phyloP scores from a whole-genome alignment of 1,140 invertebrate genomes.

The Trachymyrmex cornetzi region DNA sequence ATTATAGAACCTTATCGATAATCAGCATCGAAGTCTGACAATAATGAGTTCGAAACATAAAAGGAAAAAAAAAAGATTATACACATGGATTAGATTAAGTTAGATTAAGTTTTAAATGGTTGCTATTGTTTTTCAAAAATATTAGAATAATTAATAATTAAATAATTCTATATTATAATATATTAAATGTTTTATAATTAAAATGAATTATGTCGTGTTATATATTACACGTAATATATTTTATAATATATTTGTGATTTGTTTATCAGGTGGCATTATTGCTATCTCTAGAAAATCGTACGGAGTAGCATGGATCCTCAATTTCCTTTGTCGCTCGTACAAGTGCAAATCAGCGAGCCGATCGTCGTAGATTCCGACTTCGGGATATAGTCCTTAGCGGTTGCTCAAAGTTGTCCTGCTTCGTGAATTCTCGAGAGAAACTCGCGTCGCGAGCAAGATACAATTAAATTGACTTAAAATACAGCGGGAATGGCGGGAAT shows the following conservation, averaged over 20 bases:
- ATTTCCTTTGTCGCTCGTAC: slow-evolving; percentile 11
- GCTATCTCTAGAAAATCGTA: neutral
- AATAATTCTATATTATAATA: neutral
- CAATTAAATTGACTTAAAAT: slow-evolving; percentile 58
- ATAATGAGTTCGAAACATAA: slow-evolving; percentile 28
- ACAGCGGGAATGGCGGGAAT: slow-evolving; percentile 22
- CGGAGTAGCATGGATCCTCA: neutral
- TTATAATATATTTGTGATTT: neutral
- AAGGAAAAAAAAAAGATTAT: neutral
- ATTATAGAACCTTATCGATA: neutral
- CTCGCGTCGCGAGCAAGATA: slow-evolving; percentile 23
- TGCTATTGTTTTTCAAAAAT: neutral
- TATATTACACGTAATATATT: neutral
- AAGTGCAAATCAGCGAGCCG: slow-evolving; percentile 36
- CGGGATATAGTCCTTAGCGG: slow-evolving; percentile 53
- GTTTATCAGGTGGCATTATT: neutral
- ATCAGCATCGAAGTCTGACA: neutral
- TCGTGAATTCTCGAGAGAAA: slow-evolving; percentile 36
- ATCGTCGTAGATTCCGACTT: slow-evolving; percentile 52
- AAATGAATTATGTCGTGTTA: neutral
- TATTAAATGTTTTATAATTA: slow-evolving; percentile 28
- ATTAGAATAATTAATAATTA: slow-evolving; percentile 26
- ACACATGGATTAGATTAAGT: slow-evolving; percentile 10
- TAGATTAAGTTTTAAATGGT: slow-evolving; percentile 27
- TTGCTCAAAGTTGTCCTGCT: slow-evolving; percentile 56